Evolutionary conservation across 2,888 invertebrate genomes (phyloP), one percentile per base, ranked within the genome.

Genomic region (Hypomecis punctinalis): DNA sequence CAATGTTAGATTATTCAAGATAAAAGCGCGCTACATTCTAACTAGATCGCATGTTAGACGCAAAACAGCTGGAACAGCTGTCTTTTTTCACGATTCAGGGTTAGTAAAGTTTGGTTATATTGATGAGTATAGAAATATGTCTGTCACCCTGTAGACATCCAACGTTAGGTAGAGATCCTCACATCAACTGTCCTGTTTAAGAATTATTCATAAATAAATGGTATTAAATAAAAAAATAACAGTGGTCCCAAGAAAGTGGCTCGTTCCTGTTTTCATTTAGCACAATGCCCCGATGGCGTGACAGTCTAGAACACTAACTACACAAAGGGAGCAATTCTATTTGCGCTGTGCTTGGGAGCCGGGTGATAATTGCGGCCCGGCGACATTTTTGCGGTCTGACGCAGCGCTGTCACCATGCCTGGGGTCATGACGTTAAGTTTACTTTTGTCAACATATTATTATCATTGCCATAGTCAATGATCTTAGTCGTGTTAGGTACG

Each of bases 291-390:
- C 73, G 69, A 59, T 75, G 66, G 71, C 72, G 76, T 71, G 67
- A 75, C 74, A 70, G 23, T 23, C 23, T 23, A 77, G 69, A 76
- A 76, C 72, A 23, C 76, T 63, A 79, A 78, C 81, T 78, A 74
- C 75, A 79, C 78, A 79, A 80, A 81, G 76, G 79, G 78, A 79
- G 70, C 79, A 82, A 78, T 79, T 82, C 81, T 84, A 84, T 88
- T 85, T 83, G 80, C 78, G 77, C 74, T 73, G 71, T 76, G 80
- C 77, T 81, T 79, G 77, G 68, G 74, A 80, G 75, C 67, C 75
- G 80, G 79, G 84, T 84, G 87, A 80, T 86, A 85, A 87, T 86
- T 85, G 82, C 80, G 74, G 76, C 75, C 71, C 71, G 73, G 79
- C 77, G 80, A 83, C 86, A 87, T 86, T 82, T 85, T 85, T 85